Conservation (phyloP, 1,140 invertebrate genomes). For the Hermatobates lingyangjiaoensis region DNA sequence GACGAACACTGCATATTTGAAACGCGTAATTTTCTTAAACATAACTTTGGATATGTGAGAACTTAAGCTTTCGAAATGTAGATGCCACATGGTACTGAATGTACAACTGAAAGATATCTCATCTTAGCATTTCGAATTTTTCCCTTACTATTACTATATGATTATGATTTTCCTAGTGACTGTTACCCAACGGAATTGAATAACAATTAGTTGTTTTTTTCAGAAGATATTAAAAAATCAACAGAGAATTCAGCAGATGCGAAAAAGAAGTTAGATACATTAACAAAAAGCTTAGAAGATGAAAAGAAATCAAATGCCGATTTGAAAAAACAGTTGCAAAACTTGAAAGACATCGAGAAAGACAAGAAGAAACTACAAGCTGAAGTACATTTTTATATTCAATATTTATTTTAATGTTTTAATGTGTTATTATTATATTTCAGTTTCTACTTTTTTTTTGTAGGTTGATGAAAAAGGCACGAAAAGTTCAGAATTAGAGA, state of each 20-base stretch:
- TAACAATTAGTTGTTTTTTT: no score
- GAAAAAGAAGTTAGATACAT: slow-evolving; percentile 12
- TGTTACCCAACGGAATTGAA: no score
- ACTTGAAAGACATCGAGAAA: slow-evolving; percentile 2
- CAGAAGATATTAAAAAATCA: slow-evolving; percentile 10
- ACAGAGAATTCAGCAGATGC: slow-evolving; percentile 8
- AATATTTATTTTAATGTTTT: slow-evolving; percentile 1
- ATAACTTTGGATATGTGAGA: no score
- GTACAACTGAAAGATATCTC: no score
- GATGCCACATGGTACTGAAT: no score
- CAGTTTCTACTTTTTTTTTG: not conserved
- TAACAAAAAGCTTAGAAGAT: slow-evolving; percentile 2
- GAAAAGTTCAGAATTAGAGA: slow-evolving; percentile 14
- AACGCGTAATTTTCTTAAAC: no score
- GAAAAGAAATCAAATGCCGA: not conserved
- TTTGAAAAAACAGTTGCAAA: slow-evolving; percentile 2
- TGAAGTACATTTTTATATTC: slow-evolving; percentile 9
- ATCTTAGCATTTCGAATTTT: no score
- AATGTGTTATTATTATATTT: not conserved
- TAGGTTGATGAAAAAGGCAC: slow-evolving; percentile 14
- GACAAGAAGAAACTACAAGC: slow-evolving; percentile 9
- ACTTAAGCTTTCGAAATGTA: no score
- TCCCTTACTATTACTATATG: no score
- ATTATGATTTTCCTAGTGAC: no score
- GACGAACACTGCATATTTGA: no score